phyloP scores from a whole-genome alignment of 2,113 vertebrate species.

The Gobius niger region DNA sequence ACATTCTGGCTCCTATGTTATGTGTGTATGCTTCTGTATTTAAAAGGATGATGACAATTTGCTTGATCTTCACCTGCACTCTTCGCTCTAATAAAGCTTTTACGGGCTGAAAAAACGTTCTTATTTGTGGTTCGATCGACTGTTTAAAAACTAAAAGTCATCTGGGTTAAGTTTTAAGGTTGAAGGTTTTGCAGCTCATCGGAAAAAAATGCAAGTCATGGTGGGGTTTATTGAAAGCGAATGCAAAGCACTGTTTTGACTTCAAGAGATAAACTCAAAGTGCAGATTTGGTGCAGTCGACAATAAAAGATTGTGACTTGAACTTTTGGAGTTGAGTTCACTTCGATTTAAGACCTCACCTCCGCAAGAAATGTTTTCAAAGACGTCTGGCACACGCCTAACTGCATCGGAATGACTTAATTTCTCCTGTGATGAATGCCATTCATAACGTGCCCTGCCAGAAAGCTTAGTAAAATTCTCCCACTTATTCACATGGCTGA shows the following conservation, averaged over 20 bases:
- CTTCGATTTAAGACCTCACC: background rate
- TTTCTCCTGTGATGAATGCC: conserved; percentile 29
- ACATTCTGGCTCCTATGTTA: no score
- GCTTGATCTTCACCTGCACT: no score
- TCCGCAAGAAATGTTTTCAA: background rate
- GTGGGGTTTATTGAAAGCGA: no score
- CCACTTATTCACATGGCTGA: conserved; percentile 5
- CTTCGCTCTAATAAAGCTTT: no score
- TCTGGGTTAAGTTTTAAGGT: background rate
- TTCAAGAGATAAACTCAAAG: background rate
- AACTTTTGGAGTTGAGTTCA: background rate
- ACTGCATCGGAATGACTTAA: conserved; percentile 13
- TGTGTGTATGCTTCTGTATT: no score
- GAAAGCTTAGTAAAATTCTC: background rate
- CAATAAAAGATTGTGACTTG: background rate
- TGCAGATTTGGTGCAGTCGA: background rate
- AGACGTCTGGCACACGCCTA: background rate
- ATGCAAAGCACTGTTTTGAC: background rate
- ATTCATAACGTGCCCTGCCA: conserved; percentile 5
- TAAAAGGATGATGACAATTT: no score
- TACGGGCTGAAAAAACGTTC: no score
- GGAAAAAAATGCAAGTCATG: no score
- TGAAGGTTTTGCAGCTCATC: no score
- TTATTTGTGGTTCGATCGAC: background rate
- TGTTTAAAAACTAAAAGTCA: background rate